A percentile compares a stretch with the other conserved stretches of the same genome.
phyloP scores from a whole-genome alignment of 1,140 invertebrate genomes.

The Megalopta genalis region DNA sequence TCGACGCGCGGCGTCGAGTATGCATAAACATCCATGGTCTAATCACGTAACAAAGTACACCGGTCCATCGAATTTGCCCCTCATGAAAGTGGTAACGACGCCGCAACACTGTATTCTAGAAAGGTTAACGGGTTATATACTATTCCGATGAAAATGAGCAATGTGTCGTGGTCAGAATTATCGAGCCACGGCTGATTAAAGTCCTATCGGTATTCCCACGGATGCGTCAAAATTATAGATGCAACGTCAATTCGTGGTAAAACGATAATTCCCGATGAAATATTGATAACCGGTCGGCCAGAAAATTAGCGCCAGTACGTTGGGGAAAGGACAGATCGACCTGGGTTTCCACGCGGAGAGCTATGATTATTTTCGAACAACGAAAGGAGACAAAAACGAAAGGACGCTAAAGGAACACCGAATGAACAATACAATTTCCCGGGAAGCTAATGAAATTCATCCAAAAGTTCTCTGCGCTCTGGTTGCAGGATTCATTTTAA shows the following conservation, averaged over 20 bases:
- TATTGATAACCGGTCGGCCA: not conserved
- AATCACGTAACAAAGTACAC: too few relatives aligned
- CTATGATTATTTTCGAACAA: not conserved
- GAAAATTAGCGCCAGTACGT: conserved; percentile 20
- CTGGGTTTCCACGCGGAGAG: too few relatives aligned
- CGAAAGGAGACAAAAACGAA: not conserved
- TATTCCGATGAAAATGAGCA: not conserved
- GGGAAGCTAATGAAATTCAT: too few relatives aligned
- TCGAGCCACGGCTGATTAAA: not conserved
- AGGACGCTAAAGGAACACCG: not conserved
- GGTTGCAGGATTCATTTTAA: too few relatives aligned
- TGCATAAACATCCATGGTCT: too few relatives aligned
- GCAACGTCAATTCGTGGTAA: conserved; percentile 16
- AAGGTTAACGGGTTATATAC: not conserved
- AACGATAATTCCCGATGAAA: conserved; percentile 2
- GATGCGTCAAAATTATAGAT: conserved; percentile 2
- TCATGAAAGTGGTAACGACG: too few relatives aligned
- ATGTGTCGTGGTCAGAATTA: not conserved
- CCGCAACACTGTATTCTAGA: too few relatives aligned
- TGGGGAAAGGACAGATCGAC: not conserved
- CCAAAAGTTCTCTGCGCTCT: too few relatives aligned
- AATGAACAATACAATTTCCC: conserved; percentile 41
- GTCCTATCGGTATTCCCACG: not conserved
- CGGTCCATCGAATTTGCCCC: too few relatives aligned
- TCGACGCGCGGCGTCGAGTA: too few relatives aligned